Evolutionary conservation across 2,888 invertebrate genomes (phyloP), one percentile per base, ranked within the genome.

Genomic region (Trichopoda pennipes): DNA sequence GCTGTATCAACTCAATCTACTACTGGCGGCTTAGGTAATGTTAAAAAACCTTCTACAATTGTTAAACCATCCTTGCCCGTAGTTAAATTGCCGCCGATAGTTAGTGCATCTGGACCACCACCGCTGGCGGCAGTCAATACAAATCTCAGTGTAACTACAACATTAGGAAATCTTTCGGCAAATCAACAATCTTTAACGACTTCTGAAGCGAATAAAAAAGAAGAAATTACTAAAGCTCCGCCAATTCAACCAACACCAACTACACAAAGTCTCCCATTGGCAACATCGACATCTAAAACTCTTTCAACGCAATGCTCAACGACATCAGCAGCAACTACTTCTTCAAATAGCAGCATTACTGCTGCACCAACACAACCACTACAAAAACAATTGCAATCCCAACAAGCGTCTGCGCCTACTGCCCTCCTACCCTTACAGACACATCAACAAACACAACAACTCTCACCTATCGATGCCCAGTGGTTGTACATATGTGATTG

Each of bases 401-500:
- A 51, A 58, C 61, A 60, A 47, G 42, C 83, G 55, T 53, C 70
- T 44, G 9, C 75, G 9, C 1, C 63, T 3, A 16, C 51, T 28
- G 12, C 76, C n/a, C 38, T 38, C 38, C 44, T 74, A 14, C 21
- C 66, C 10, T 21, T 69, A 38, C 66, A 64, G n/a, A 35, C 63
- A 28, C 49, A 72, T 55, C 55, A 64, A 14, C 70, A 53, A 56
- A 19, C 16, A 1, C 69, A 76, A 32, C 69, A 81, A 53, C 47
- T 72, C 3, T 49, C 78, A 19, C 9, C 80, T 7, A 84, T 88
- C 0, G 91, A 91, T 75, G 87, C 87, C 0, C 90, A 89, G 78
- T 91, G 91, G 85, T 92, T 94, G 0, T 95, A 93, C 91, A 93
- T 98, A 70, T 99, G 99, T 90, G 98, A 98, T 90, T 99, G 99